Evolutionary conservation across 2,888 invertebrate genomes (phyloP).

Genomic region (Drosophila multiciliata): DNA sequence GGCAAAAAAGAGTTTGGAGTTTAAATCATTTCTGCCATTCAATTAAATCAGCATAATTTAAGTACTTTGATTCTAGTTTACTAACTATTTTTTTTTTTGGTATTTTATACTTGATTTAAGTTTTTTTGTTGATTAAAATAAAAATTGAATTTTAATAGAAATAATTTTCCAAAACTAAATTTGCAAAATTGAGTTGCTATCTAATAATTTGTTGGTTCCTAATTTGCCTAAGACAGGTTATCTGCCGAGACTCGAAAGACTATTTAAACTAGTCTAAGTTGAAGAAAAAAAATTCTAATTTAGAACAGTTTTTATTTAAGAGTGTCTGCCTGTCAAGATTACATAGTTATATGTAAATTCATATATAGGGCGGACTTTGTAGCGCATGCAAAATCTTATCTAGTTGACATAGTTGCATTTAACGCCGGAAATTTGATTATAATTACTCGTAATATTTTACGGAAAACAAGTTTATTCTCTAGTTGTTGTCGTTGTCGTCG

Average conservation of each 20-base stretch:
- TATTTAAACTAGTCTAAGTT: background rate
- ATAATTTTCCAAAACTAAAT: background rate
- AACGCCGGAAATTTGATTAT: constrained; percentile 72
- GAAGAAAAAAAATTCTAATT: background rate
- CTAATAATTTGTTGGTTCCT: no score
- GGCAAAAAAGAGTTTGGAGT: background rate
- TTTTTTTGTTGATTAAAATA: background rate
- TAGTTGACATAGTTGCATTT: constrained; percentile 71
- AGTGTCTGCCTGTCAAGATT: background rate
- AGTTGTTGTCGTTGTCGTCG: background rate
- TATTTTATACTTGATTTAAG: no score
- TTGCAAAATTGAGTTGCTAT: no score
- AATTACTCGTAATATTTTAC: constrained; percentile 59
- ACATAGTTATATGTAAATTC: constrained; percentile 6
- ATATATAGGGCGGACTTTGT: constrained; percentile 19
- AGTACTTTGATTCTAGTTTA: background rate
- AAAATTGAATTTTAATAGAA: background rate
- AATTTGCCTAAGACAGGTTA: no score
- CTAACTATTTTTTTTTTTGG: no score
- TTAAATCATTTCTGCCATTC: background rate
- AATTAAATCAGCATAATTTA: background rate
- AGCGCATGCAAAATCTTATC: constrained; percentile 67
- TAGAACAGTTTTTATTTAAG: background rate
- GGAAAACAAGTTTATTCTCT: constrained; percentile 64
- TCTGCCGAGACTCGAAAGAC: no score